Conservation (phyloP, 2,888 invertebrate genomes). For the Phrixothrix hirtus region DNA sequence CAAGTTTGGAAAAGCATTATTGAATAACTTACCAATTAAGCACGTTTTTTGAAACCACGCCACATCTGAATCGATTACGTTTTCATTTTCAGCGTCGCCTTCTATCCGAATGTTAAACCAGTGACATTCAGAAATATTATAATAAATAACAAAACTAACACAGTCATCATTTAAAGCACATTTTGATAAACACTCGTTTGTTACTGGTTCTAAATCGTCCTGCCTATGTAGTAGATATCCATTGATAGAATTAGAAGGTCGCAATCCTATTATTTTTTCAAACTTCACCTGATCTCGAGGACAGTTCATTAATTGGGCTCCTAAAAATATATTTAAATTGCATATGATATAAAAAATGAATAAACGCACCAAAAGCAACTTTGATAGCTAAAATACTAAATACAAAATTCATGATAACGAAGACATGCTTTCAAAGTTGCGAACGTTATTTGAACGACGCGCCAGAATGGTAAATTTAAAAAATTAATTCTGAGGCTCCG, state of each 20-base stretch:
- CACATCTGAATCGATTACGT: constrained; percentile 60
- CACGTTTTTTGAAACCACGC: constrained; percentile 71
- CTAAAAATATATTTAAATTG: constrained; percentile 4
- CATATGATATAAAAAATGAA: background rate
- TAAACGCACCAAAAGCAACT: constrained; percentile 12
- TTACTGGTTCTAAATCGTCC: constrained; percentile 42
- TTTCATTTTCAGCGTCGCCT: constrained; percentile 14
- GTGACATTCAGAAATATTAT: constrained; percentile 49
- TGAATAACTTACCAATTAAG: constrained; percentile 58
- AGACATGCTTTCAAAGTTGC: constrained; percentile 1
- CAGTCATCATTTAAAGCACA: constrained; percentile 48
- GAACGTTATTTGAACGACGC: background rate
- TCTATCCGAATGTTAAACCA: constrained; percentile 41
- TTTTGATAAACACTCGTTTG: constrained; percentile 49
- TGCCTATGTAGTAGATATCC: constrained; percentile 20
- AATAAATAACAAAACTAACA: constrained; percentile 51
- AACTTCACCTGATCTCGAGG: constrained; percentile 46
- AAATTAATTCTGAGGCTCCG: constrained; percentile 7
- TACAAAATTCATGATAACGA: constrained; percentile 10
- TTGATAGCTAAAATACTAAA: constrained; percentile 12
- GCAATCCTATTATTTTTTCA: constrained; percentile 52
- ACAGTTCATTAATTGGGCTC: constrained; percentile 41
- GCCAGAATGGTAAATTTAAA: background rate
- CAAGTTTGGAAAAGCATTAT: background rate
- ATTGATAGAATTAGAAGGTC: constrained; percentile 41